Percentiles rank a stretch among this genome's conserved stretches.
These are phyloP conservation scores for Dipodomys spectabilis DNA, from an alignment of 2,113 vertebrate genomes.

Conservation along the genomic window DNA sequence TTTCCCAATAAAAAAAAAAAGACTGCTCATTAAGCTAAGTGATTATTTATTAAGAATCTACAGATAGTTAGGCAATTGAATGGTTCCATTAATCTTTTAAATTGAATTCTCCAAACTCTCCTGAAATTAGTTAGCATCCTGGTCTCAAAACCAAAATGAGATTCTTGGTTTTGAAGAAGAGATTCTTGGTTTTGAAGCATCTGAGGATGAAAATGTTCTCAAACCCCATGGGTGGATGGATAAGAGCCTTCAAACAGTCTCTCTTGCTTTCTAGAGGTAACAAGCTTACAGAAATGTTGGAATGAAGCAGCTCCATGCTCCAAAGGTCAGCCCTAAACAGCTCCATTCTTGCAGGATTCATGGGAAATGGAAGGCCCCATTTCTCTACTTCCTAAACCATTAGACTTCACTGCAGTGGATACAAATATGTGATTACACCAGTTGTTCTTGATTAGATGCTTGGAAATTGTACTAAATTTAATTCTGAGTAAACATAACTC, in stretches of 20 bases:
- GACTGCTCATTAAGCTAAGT: too few relatives aligned
- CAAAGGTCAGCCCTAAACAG: not conserved
- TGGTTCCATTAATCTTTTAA: not conserved
- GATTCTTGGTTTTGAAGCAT: too few relatives aligned
- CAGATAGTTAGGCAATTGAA: not conserved
- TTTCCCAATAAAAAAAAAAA: too few relatives aligned
- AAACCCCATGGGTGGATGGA: not conserved
- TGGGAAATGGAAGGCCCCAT: not conserved
- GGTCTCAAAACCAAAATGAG: not conserved
- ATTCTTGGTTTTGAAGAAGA: not conserved
- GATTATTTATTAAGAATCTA: not conserved
- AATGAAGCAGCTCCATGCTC: too few relatives aligned
- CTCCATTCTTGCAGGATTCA: not conserved
- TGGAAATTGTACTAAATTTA: constrained; percentile 22
- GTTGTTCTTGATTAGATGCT: not conserved
- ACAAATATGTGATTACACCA: not conserved
- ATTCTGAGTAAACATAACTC: constrained; percentile 15
- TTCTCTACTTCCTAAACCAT: not conserved
- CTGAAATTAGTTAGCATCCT: not conserved
- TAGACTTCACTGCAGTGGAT: not conserved
- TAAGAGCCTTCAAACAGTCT: not conserved
- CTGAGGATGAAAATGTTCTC: not conserved
- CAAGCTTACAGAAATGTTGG: not conserved
- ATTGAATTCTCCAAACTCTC: not conserved
- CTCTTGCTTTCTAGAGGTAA: too few relatives aligned